Conservation (phyloP, 1,140 invertebrate species). For the Megalopta genalis region DNA sequence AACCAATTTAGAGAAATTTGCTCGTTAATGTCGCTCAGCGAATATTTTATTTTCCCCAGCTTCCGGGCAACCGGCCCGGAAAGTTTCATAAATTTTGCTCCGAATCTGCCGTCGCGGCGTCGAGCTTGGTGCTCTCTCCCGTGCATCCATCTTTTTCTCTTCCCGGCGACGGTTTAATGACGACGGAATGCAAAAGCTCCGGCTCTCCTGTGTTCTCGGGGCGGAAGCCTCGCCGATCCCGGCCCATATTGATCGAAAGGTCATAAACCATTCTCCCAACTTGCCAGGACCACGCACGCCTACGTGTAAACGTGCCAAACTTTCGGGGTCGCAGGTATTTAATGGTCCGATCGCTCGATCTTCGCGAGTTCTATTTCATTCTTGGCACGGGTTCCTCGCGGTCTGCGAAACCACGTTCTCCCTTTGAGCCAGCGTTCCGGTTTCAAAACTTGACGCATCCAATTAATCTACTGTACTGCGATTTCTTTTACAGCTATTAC, state of each 20-base stretch:
- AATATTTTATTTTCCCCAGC: no score
- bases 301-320: neutral
- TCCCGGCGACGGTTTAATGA: neutral
- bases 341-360: neutral
- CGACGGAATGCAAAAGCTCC: neutral
- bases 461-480: no score
- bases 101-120: neutral
- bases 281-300: neutral
- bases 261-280: neutral
- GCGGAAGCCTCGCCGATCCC: neutral
- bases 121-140: neutral
- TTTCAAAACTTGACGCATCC: no score
- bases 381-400: neutral
- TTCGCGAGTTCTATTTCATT: neutral
- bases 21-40: no score
- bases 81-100: neutral
- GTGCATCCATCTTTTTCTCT: neutral
- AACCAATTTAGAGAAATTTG: no score
- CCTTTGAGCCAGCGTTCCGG: no score
- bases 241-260: neutral
- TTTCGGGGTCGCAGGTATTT: neutral
- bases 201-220: neutral
- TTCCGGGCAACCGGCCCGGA: neutral
- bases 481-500: no score
- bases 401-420: no score